Evolutionary conservation across 2,797 vertebrate genomes (phyloP), one percentile per base, ranked within the genome.

Genomic region (Peromyscus melanophrys): DNA sequence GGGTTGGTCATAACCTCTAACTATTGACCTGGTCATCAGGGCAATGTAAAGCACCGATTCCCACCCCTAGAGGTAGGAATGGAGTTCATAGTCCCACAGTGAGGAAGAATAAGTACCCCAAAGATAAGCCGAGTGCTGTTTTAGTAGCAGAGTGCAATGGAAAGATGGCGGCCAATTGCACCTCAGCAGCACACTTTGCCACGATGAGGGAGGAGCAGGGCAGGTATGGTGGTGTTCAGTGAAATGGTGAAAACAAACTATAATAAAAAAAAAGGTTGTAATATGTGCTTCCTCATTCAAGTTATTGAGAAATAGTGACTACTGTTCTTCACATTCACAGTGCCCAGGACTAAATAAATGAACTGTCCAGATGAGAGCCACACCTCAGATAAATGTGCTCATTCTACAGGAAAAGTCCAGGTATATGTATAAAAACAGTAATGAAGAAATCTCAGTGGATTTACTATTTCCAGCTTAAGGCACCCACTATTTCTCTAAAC

Each of bases 391-490:
- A 94, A 87, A 94, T 77, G 49, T 83, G 5, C 16, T 80, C 40
- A 69, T 83, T 95, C 43, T 52, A 67, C 31, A 90, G 55, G 43
- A 23, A 93, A 91, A 81, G 69, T 92, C 57, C 59, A 76, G 95
- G 84, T 59, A 49, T 27, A 63, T 49, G 71, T 96, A 12, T 76
- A 81, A 95, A 97, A 87, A 59, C 84, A 46, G 11, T 91, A 69
- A 80, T 87, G n/a, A 84, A 76, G 37, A 59, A 91, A 92, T 11
- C 14, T 12, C 43, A 67, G 61, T 86, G 31, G 25, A 88, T 89
- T 86, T 31, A 78, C 5, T 78, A 23, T 57, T 97, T 90, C 31
- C 21, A 96, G 7, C 19, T 92, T 91, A 92, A 96, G 91, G 13
- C 37, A 80, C 0, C 37, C 29, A 87, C 17, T 27, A 59, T 94